Evolutionary conservation across 2,113 vertebrate species (phyloP), one percentile per base, ranked within the genome.

Genomic region (Arothron firmamentum): DNA sequence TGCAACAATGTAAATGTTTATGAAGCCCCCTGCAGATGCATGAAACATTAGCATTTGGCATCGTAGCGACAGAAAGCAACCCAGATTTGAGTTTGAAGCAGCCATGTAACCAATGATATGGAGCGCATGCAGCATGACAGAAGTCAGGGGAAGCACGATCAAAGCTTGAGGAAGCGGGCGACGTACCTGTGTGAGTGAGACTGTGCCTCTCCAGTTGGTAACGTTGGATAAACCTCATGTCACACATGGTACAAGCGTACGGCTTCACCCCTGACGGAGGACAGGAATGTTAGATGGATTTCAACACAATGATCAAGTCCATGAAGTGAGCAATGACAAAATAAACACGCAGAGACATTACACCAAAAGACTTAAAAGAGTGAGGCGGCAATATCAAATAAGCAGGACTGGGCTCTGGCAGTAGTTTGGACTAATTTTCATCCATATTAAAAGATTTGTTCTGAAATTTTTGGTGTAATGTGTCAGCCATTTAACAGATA

Each of bases 151-250:
- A 31, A 55, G 56, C 56, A 38, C 52, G 15, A 9, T 25, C 13
- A 65, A 11, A n/a, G 42, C n/a, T 54, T 0, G 65, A 47, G 43
- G 50, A 56, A n/a, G 11, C 2, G 43, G 38, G 20, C 11, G 19
- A 79, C 86, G 1, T 88, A 90, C 88, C 88, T 65, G 88, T 90
- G 68, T 90, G 88, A 62, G 88, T 90, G 23, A 90, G 88, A 73
- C 85, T 90, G 86, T 90, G 88, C 77, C 88, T 81, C 79, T 90
- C 87, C 79, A 90, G 87, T 59, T 90, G 88, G 78, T 90, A 90
- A 65, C 88, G 88, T 67, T 90, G 88, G 70, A 90, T 88, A 72
- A 88, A 90, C 60, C 88, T 75, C 88, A 88, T 90, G 79, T 90
- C 88, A 85, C 88, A 90, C 87, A 90, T 88, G 67, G 88, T 88